Evolutionary conservation across 2,113 vertebrate species (phyloP).

Genomic region (Neomonachus schauinslandi): DNA sequence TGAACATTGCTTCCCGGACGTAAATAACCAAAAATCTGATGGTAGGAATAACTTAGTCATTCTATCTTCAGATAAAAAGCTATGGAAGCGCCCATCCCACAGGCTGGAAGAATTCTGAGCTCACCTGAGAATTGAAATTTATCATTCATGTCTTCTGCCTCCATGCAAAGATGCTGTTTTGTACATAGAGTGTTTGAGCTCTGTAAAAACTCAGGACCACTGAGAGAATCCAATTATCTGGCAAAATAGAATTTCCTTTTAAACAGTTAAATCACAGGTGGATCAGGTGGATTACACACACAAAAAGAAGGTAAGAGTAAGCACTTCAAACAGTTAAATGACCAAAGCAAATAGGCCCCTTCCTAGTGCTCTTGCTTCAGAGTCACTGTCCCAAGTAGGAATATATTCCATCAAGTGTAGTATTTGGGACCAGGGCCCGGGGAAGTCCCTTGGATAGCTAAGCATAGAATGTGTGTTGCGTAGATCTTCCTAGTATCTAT

Average conservation of each 20-base stretch:
- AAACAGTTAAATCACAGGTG: neutral
- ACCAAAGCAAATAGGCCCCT: neutral
- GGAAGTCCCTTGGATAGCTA: neutral
- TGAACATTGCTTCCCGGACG: neutral
- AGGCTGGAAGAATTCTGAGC: neutral
- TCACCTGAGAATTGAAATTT: neutral
- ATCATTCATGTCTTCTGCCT: neutral
- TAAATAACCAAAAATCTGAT: neutral
- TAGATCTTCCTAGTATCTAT: neutral
- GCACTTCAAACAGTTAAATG: neutral
- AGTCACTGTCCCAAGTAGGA: neutral
- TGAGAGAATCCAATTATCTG: neutral
- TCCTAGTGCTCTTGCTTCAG: neutral
- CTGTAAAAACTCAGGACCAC: neutral
- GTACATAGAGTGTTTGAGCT: no score
- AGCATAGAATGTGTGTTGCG: neutral
- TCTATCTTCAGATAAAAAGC: neutral
- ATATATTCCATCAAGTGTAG: no score
- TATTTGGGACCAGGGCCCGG: neutral
- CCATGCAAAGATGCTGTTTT: neutral
- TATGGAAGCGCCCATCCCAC: fast-evolving
- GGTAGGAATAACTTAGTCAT: neutral
- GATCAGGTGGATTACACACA: no score
- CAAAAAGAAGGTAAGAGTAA: neutral
- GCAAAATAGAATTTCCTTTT: neutral